A percentile compares a stretch with the other conserved stretches of the same genome.
Evolutionary conservation across 53 echinoderm and acorn worm genomes (phyloP).

Genomic region (Holothuria leucospilota): DNA sequence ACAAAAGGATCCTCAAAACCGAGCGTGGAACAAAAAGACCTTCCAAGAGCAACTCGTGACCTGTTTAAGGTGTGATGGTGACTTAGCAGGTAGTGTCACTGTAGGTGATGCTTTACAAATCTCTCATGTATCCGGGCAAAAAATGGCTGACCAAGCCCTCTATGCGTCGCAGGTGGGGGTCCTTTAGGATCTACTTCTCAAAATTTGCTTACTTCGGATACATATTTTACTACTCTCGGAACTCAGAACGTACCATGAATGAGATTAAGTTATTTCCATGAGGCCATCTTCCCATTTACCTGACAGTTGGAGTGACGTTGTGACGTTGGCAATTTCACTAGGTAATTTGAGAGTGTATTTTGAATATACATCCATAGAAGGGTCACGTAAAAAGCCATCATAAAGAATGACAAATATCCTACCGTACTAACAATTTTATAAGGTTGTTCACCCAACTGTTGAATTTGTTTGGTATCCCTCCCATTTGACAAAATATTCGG

Average conservation of each 20-base stretch:
- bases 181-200: background rate
- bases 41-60: background rate
- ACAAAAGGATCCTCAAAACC: no score
- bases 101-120: background rate
- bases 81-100: background rate
- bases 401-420: background rate
- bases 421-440: background rate
- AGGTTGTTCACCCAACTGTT: background rate
- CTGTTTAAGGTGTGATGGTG: background rate
- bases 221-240: no score
- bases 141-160: background rate
- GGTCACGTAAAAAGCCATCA: background rate
- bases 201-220: background rate
- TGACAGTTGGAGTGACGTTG: no score
- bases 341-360: constrained; percentile 37
- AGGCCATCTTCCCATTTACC: background rate
- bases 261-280: constrained; percentile 10
- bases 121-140: background rate
- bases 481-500: constrained; percentile 40
- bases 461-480: background rate
- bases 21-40: background rate
- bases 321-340: no score
- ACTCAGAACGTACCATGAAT: no score
- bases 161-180: background rate
- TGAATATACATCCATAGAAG: constrained; percentile 12